Evolutionary conservation across 2,113 vertebrate species (phyloP), one percentile per base, ranked within the genome.

Genomic region (Indicator maculatus): DNA sequence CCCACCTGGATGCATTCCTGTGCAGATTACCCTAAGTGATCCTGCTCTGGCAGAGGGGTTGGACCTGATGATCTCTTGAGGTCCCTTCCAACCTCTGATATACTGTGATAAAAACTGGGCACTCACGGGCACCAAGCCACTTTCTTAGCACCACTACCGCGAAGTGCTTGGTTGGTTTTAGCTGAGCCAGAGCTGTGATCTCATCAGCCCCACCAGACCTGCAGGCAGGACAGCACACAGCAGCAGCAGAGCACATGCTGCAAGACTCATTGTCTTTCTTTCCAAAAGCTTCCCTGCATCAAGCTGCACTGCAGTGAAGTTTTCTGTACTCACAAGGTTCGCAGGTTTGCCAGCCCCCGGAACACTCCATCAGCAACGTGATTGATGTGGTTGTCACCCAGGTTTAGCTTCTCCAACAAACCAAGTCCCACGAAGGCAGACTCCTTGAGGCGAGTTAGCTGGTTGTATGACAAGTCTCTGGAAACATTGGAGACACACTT

Each of bases 291-390:
- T 60, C 50, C 23, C 50, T 52, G 50, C 50, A 52, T 24, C 23
- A 52, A 52, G 21, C 50, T 52, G 50, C 31, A 2, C 30, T 21
- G 47, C 24, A 19, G 26, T 88, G 8, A 33, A 53, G 30, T 17
- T 64, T 64, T 69, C 38, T 47, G 52, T 63, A 99, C 99, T 99
- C 97, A 99, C 99, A 99, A 93, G 31, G 97, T 98, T 66, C 96
- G 98, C 69, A 99, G 98, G 94, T 98, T 99, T 61, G 98, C 94
- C 94, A 99, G 98, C 73, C 98, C 98, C 59, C 98, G 97, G 83
- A 99, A 99, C 16, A 99, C 99, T 67, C 99, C 99, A 79, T 99
- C 99, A 55, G 98, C 99, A 88, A 99, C 96, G 90, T 99, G 98
- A 96, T 97, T 99, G 86, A 99, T 98, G 81, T 84, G 96, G 97